phyloP scores from a whole-genome alignment of 2,888 invertebrate species.

The Azorinus chamasolen region DNA sequence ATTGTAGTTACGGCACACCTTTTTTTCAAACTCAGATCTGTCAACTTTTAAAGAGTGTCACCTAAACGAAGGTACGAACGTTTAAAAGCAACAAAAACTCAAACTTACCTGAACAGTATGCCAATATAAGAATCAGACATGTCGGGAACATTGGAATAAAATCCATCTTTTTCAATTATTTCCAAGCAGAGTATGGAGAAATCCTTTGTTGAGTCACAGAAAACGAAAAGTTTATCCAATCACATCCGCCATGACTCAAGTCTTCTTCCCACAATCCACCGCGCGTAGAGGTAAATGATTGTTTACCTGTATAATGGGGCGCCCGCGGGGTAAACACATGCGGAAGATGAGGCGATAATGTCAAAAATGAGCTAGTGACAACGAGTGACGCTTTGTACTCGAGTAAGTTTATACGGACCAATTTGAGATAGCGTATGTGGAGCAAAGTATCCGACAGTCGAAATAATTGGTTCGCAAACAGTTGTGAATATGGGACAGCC shows the following conservation, averaged over 20 bases:
- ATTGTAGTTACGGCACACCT: constrained; percentile 15
- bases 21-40: constrained; percentile 14
- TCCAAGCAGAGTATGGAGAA: no score
- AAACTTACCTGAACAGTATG: constrained; percentile 7
- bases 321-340: constrained; percentile 29
- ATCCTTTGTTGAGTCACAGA: constrained; percentile 42
- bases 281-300: constrained; percentile 40
- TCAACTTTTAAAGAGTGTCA: constrained; percentile 25
- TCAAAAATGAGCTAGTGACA: background rate
- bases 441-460: no score
- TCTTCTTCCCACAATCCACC: constrained; percentile 50
- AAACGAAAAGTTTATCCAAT: constrained; percentile 38
- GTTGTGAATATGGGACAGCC: no score
- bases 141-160: constrained; percentile 6
- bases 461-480: no score
- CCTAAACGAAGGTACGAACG: background rate
- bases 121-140: constrained; percentile 4
- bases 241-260: constrained; percentile 65
- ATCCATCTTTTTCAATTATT: constrained; percentile 2
- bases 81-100: background rate
- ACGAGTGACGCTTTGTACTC: no score
- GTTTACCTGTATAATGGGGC: constrained; percentile 60
- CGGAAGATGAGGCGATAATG: background rate
- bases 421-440: no score
- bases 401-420: no score